Percentiles rank a stretch among this genome's conserved stretches.
These are phyloP conservation scores for Apodemia mormo DNA, from an alignment of 2,888 invertebrate genomes.

Conservation along the genomic window DNA sequence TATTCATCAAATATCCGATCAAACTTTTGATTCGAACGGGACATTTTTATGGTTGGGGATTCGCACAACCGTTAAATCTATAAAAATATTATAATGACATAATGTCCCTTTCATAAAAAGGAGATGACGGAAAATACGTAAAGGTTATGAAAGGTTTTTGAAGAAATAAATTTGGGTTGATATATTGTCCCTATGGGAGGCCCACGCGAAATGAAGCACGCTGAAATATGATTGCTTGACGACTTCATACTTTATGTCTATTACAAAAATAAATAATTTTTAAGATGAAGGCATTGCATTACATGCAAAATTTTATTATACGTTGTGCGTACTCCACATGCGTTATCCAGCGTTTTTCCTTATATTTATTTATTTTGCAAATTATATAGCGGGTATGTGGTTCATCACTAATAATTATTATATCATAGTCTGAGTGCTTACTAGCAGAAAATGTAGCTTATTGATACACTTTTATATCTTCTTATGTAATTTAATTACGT, in stretches of 20 bases:
- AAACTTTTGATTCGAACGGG: slow-evolving; percentile 8
- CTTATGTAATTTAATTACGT: too few relatives aligned
- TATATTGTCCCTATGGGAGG: slow-evolving; percentile 60
- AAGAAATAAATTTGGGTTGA: slow-evolving; percentile 68
- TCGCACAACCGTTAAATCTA: slow-evolving; percentile 10
- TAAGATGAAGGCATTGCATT: not conserved
- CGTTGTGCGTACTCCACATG: too few relatives aligned
- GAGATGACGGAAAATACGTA: slow-evolving; percentile 41
- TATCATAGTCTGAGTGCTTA: too few relatives aligned
- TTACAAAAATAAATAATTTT: slow-evolving; percentile 28
- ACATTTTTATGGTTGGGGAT: slow-evolving; percentile 15
- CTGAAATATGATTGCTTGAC: slow-evolving; percentile 55
- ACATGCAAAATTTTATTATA: slow-evolving; percentile 22
- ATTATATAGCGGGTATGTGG: too few relatives aligned
- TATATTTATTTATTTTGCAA: too few relatives aligned
- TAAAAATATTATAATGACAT: slow-evolving; percentile 23
- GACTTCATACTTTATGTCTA: slow-evolving; percentile 39
- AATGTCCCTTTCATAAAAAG: slow-evolving; percentile 32
- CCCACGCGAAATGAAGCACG: slow-evolving; percentile 55
- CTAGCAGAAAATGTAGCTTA: too few relatives aligned
- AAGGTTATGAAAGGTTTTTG: slow-evolving; percentile 57
- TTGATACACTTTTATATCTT: too few relatives aligned
- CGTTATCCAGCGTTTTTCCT: too few relatives aligned
- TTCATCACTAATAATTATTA: too few relatives aligned
- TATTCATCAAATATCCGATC: slow-evolving; percentile 2